Evolutionary conservation across 2,888 invertebrate genomes (phyloP).

Genomic region (Tetragonisca angustula): DNA sequence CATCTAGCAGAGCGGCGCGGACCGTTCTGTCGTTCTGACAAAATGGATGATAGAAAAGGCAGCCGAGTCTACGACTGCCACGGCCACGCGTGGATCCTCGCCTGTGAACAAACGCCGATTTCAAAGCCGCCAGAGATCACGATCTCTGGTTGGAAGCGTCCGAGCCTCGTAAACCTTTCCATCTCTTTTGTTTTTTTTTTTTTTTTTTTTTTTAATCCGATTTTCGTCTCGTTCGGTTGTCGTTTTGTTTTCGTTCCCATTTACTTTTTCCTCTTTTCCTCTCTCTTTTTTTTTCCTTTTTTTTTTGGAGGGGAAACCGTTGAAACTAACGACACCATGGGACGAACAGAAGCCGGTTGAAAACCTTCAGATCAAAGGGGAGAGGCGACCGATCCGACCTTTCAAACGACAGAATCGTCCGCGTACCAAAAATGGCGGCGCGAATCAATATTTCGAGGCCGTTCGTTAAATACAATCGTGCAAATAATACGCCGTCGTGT

Average conservation of each 20-base stretch:
- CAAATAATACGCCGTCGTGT: conserved; percentile 11
- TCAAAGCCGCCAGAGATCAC: conserved; percentile 44
- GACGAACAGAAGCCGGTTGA: background rate
- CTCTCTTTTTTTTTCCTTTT: background rate
- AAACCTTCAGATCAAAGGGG: background rate
- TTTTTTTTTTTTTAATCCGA: background rate
- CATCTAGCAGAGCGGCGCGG: conserved; percentile 55
- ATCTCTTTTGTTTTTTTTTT: background rate
- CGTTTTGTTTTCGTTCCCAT: background rate
- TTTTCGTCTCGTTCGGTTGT: background rate
- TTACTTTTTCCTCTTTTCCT: background rate
- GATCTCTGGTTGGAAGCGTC: conserved; percentile 4
- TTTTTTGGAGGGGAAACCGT: background rate
- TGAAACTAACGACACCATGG: background rate
- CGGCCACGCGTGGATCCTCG: background rate
- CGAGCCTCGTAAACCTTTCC: conserved; percentile 25
- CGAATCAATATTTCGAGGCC: conserved; percentile 14
- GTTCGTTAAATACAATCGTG: conserved; percentile 28
- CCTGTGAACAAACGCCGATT: conserved; percentile 50
- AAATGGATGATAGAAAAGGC: conserved; percentile 57
- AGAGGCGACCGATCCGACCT: background rate
- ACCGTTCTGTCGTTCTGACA: conserved; percentile 47
- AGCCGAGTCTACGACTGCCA: conserved; percentile 16
- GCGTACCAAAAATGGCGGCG: conserved; percentile 1
- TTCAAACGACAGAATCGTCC: background rate